A percentile compares a stretch with the other conserved stretches of the same genome.
Evolutionary conservation across 2,888 invertebrate genomes (phyloP).

Genomic region (Leuctra nigra): DNA sequence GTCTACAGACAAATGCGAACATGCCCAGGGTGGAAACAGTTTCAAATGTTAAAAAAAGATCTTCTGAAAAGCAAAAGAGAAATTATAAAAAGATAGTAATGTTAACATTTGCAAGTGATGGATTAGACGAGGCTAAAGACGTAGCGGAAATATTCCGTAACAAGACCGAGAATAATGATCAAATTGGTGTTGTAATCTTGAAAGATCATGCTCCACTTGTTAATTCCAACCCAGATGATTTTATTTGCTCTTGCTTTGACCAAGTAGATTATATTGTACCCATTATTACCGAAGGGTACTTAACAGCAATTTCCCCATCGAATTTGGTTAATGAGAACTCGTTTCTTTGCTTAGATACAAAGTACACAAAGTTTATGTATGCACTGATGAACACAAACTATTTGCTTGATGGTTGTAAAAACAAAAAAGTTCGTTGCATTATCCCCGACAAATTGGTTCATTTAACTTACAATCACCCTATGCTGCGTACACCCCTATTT

Average conservation of each 20-base stretch:
- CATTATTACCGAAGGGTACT: constrained; percentile 24
- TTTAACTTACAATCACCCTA: constrained; percentile 7
- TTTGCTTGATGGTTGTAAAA: constrained; percentile 20
- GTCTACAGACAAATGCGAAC: not conserved
- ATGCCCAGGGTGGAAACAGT: not conserved
- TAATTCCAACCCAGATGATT: constrained; percentile 16
- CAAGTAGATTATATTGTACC: constrained; percentile 26
- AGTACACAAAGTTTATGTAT: constrained; percentile 23
- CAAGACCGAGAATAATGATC: constrained; percentile 1
- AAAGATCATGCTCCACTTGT: constrained; percentile 21
- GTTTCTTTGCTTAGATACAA: constrained; percentile 14
- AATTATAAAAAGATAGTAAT: constrained; percentile 20
- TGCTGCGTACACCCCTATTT: constrained; percentile 20
- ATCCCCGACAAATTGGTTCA: constrained; percentile 21
- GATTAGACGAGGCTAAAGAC: constrained; percentile 14
- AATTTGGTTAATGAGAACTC: not conserved
- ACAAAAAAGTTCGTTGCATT: constrained; percentile 24
- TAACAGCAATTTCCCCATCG: not conserved
- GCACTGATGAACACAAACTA: constrained; percentile 22
- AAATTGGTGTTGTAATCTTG: constrained; percentile 24
- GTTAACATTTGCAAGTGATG: constrained; percentile 24
- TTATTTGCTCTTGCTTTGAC: constrained; percentile 17
- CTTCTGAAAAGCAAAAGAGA: no score
- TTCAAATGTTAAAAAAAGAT: not conserved
- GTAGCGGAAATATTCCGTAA: constrained; percentile 17